Base-by-base conservation (phyloP, 2,888 invertebrate species). In the Aproaerema taeniolella region DNA sequence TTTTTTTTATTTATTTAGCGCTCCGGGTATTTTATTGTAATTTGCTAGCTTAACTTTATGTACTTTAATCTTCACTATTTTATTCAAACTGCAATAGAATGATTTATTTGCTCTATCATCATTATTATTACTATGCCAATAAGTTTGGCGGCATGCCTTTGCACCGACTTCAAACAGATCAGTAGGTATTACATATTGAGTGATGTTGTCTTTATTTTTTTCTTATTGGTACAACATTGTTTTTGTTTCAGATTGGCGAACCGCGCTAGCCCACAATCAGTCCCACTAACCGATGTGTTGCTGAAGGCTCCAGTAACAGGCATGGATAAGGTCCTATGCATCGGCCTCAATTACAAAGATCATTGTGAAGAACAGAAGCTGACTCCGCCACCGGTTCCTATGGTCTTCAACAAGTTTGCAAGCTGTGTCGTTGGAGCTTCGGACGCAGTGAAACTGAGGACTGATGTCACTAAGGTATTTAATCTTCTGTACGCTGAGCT, bases 351-450 rank as follows among this genome's bases (percentile, higher is more conserved):
- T 73, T 97, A 97, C 73, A 67, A 82, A 38, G 96, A 95, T 28
- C 96, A 96, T 59, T 96, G 96, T 56, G 87, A 89, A 37, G 96
- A 97, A 63, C 95, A 95, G 65, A 92, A 93, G 12, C 65, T 91
- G 10, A 88, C 90, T 0, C 80, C 89, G 1, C 94, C 95, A 0
- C 82, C 87, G 11, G 92, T 93, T 46, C 97, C 97, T 0, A 92
- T 95, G 67, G 91, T 96, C 53, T 97, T 96, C 76, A 94, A 91
- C 72, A 97, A 97, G 80, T 96, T 95, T 62, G 85, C 94, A 0
- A 95, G 94, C 49, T 88, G 90, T 20, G 89, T 97, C 15, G 87
- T 92, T 13, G 95, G 95, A 0, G 93, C 93, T 0, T 82, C 87
- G 45, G 93, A 92, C 43, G 73, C 90, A 45, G 88, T 96, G 13